Conservation (phyloP, 2,888 invertebrate species). For the Cotesia congregata region DNA sequence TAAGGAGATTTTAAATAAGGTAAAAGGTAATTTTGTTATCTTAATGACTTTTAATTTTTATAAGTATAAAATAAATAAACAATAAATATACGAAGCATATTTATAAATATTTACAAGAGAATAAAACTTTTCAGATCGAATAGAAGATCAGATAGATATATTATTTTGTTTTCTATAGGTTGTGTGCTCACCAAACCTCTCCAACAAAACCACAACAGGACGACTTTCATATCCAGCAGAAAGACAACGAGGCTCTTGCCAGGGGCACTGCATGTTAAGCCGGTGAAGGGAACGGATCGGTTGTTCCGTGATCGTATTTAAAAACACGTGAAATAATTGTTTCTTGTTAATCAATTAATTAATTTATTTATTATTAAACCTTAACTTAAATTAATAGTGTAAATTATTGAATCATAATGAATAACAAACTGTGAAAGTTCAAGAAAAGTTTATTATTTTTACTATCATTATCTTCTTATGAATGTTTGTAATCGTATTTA, state of each 20-base stretch:
- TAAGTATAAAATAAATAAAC: background rate
- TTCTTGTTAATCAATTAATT: slow-evolving; percentile 34
- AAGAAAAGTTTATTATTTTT: too few species aligned
- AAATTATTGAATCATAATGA: background rate
- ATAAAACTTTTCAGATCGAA: background rate
- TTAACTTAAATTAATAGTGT: background rate
- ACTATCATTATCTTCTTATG: too few species aligned
- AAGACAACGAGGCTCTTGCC: slow-evolving; percentile 51
- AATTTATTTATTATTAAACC: slow-evolving; percentile 29
- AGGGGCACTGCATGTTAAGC: slow-evolving; percentile 60
- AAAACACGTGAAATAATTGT: background rate
- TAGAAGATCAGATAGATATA: background rate
- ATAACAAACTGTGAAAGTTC: too few species aligned
- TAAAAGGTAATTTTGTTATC: too few species aligned
- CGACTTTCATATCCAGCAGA: slow-evolving; percentile 60
- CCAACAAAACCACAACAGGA: slow-evolving; percentile 22
- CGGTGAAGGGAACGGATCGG: slow-evolving; percentile 67
- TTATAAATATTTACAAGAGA: background rate
- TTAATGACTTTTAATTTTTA: background rate
- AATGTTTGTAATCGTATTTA: too few species aligned
- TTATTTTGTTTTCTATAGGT: background rate
- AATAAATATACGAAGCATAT: background rate
- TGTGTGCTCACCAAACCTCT: background rate
- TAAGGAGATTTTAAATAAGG: too few species aligned
- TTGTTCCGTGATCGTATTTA: slow-evolving; percentile 12